These are phyloP conservation scores for Sebastiscus tertius DNA, from an alignment of 2,797 vertebrate genomes.

Conservation along the genomic window DNA sequence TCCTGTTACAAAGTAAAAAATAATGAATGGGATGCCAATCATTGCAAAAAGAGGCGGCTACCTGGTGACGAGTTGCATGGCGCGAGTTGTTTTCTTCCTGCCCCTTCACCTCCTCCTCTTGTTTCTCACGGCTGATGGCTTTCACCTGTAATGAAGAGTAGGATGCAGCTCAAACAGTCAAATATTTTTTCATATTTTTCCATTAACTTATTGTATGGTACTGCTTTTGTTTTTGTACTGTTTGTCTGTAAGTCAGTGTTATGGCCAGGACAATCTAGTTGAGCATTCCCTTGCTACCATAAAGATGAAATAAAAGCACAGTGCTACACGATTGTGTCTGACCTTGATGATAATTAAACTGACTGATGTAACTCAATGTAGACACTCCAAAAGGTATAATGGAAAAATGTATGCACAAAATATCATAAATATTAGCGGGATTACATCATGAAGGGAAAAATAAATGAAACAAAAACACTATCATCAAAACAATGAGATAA, in stretches of 20 bases:
- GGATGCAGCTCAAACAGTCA: not conserved
- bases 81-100: conserved; percentile 93
- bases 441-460: not conserved
- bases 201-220: not conserved
- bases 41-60: conserved; percentile 45
- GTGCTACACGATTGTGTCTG: not conserved
- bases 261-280: not conserved
- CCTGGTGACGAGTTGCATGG: conserved; percentile 97
- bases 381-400: not conserved
- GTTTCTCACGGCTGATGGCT: conserved; percentile 96
- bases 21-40: not conserved
- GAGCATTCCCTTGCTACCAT: not conserved
- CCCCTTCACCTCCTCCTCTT: conserved; percentile 93
- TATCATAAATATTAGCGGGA: not conserved
- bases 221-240: not conserved
- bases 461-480: not conserved
- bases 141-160: conserved; percentile 86
- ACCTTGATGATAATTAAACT: not conserved
- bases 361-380: not conserved
- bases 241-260: not conserved
- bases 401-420: not conserved
- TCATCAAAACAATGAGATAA: not conserved
- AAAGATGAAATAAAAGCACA: not conserved
- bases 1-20: not conserved
- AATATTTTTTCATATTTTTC: not conserved